Percentiles rank a stretch among this genome's conserved stretches.
Conservation (phyloP, 2,888 invertebrate species). For the Nemoura dubitans region DNA sequence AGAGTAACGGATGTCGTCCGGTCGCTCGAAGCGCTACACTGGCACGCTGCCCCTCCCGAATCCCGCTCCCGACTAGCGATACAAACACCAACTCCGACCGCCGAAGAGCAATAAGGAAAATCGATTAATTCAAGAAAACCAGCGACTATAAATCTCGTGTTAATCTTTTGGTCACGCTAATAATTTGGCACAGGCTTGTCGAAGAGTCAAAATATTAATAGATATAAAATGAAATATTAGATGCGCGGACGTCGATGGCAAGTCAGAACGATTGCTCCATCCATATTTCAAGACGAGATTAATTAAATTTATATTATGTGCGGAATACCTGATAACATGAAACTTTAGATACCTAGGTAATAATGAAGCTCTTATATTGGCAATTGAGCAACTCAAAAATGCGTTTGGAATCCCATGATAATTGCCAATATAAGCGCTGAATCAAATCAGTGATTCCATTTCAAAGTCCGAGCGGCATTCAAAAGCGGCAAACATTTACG, state of each 20-base stretch:
- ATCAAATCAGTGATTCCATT: neutral
- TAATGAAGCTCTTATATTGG: too few relatives aligned
- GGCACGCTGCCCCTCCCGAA: neutral
- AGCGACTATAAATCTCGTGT: neutral
- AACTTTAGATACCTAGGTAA: neutral
- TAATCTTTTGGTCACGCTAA: neutral
- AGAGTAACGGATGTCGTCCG: conserved; percentile 15
- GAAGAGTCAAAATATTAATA: neutral
- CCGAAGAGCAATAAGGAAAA: neutral
- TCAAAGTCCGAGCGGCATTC: neutral
- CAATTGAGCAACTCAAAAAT: neutral
- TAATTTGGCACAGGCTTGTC: neutral
- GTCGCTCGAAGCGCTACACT: neutral
- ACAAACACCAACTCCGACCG: neutral
- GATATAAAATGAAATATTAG: neutral
- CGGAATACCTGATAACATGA: neutral
- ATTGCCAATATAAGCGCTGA: neutral
- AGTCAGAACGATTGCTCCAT: neutral
- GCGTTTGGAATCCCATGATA: neutral
- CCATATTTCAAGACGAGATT: too few relatives aligned
- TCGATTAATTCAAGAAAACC: neutral
- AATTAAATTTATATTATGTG: too few relatives aligned
- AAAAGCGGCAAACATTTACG: neutral
- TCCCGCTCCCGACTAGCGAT: too few relatives aligned
- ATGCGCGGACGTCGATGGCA: neutral